Evolutionary conservation across 2,888 invertebrate species (phyloP).

Genomic region (Ormyrus labotus): DNA sequence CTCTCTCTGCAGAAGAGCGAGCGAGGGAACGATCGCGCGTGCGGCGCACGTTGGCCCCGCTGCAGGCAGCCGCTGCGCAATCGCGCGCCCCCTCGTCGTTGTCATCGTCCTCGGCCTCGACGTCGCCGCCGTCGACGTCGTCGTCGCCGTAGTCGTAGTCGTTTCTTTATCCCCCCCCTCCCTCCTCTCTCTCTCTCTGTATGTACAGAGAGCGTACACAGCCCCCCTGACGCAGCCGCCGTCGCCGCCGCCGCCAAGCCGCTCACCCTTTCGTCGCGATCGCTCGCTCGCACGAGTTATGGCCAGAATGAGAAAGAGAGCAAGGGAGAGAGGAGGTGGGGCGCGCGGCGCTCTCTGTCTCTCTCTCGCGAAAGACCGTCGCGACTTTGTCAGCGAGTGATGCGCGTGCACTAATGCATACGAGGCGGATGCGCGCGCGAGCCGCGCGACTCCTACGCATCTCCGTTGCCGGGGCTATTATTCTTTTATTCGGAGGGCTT

Average conservation of each 20-base stretch:
- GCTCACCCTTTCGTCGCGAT: slow-evolving; percentile 55
- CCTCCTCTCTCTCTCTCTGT: slow-evolving; percentile 5
- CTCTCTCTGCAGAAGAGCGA: slow-evolving; percentile 23
- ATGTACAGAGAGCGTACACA: slow-evolving; percentile 50
- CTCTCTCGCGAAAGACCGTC: slow-evolving; percentile 41
- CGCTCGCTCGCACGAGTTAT: slow-evolving; percentile 15
- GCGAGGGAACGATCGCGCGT: slow-evolving; percentile 31
- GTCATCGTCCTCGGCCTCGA: slow-evolving; percentile 2
- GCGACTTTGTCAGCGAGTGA: slow-evolving; percentile 54
- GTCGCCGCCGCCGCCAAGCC: slow-evolving; percentile 23
- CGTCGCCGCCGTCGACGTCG: slow-evolving; percentile 40
- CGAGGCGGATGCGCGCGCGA: slow-evolving; percentile 36
- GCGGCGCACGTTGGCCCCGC: slow-evolving; percentile 56
- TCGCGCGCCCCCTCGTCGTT: slow-evolving; percentile 54
- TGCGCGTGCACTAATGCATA: slow-evolving; percentile 42
- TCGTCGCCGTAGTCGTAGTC: slow-evolving; percentile 25
- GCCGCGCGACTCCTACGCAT: slow-evolving; percentile 46
- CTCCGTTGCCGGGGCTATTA: slow-evolving; percentile 1
- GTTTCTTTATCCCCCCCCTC: slow-evolving; percentile 17
- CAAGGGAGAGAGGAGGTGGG: background rate
- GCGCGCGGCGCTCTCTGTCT: background rate
- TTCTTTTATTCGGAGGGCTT: slow-evolving; percentile 1
- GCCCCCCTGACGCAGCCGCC: slow-evolving; percentile 42
- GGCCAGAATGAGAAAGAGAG: slow-evolving; percentile 21
- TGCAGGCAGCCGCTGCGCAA: slow-evolving; percentile 59